Evolutionary conservation across 2,888 invertebrate genomes (phyloP), one percentile per base, ranked within the genome.

Genomic region (Drosophila mettleri): DNA sequence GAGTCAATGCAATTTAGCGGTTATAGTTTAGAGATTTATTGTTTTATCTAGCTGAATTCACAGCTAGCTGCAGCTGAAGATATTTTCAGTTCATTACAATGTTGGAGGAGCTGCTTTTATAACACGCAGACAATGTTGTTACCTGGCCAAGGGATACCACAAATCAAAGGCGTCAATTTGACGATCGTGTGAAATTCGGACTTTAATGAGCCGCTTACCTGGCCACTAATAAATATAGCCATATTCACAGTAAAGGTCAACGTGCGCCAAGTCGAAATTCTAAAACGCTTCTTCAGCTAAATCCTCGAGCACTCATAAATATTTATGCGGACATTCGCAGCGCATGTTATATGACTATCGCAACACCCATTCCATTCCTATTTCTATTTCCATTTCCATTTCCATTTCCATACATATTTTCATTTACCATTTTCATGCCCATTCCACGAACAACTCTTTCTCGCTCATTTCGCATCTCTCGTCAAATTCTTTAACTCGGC

Each of bases 401-500:
- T 12, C 51, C 53, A 71, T 69, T 52, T 29, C 41, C 54, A 63
- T 57, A 36, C 14, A 43, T 41, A 69, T 65, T 62, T 22, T 31
- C 51, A 67, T 68, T 48, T 36, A 49, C 9, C 64, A 64, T 46
- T 67, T 62, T 31, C 69, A 59, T 54, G 58, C 53, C 63, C 64
- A 74, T 80, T 80, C 77, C 71, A 46, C 69, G 83, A 79, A 82
- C 69, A 68, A 74, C 71, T 71, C 45, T 69, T 70, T 69, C 62
- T 60, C 51, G 51, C 53, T 70, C 71, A 72, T 70, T 69, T 66
- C 62, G 78, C 80, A 68, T 71, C 71, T 78, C 81, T 80, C 58
- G 78, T 76, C 73, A 85, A 81, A 80, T 78, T 73, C 81, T 80
- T 80, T 61, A 71, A 74, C 70, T 80, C 78, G 68, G 81, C 76